Conservation (phyloP, 2,797 vertebrate species). For the Tangara arthus region DNA sequence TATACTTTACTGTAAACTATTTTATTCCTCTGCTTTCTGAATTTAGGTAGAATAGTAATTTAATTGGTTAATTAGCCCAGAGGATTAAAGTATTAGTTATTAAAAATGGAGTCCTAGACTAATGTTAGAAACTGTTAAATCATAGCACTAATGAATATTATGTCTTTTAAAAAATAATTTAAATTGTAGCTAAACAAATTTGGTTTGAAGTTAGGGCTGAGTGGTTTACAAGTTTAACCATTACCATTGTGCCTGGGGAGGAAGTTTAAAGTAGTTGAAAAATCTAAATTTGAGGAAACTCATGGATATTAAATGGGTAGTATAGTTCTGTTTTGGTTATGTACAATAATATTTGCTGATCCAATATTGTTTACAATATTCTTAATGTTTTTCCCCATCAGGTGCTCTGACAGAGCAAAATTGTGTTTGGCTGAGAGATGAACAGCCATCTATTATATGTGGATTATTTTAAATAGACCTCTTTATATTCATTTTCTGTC, state of each 20-base stretch:
- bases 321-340: neutral
- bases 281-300: neutral
- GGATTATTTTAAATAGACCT: neutral
- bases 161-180: neutral
- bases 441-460: neutral
- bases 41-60: neutral
- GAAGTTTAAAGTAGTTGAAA: neutral
- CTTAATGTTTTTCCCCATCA: neutral
- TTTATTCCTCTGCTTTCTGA: neutral
- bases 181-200: neutral
- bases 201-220: neutral
- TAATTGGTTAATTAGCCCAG: neutral
- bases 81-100: neutral
- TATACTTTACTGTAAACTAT: neutral
- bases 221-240: neutral
- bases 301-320: neutral
- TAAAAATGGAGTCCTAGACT: neutral
- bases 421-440: neutral
- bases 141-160: neutral
- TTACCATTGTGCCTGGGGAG: neutral
- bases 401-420: neutral
- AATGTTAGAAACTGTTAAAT: neutral
- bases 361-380: neutral
- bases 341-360: neutral
- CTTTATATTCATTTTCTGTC: neutral